Evolutionary conservation across 2,113 vertebrate species (phyloP), one percentile per base, ranked within the genome.

Genomic region (Bombycilla garrulus): DNA sequence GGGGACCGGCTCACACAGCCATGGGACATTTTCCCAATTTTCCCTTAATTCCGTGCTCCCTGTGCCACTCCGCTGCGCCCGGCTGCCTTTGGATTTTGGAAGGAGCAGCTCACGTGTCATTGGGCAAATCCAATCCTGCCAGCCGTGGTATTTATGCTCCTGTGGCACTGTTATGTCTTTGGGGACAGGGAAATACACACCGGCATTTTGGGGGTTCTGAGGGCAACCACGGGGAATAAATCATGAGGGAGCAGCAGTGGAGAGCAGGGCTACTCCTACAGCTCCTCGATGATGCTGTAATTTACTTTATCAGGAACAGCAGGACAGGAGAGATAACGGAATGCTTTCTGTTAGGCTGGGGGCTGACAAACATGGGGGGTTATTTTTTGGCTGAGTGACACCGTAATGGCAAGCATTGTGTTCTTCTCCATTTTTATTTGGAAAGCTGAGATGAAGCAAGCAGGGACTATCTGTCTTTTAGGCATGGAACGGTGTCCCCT

Each of bases 311-410:
- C 69, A 12, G 88, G 72, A 86, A 1, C 86, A 96, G 95, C 86
- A 93, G 88, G 86, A 67, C 80, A 66, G 36, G 40, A 72, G 86
- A 95, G 91, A 86, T 69, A 93, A 85, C 36, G 17, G 81, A 56
- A 61, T 33, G 71, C 31, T 84, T 84, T 86, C 86, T 60, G 19
- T 11, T 5, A 5, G 36, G 54, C 22, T 29, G 42, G 51, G 69
- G 67, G 25, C 61, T 53, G 87, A 26, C 57, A 58, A 38, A 24
- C n/a, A 11, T 16, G 16, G 66, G 48, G 44, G 5, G 56, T 80
- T 74, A 29, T 85, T 92, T 88, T 92, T 84, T 92, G 88, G 47
- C 62, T 88, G 90, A 82, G 79, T 85, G 74, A 91, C 83, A 58
- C 19, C 0, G 2, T 89, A 78, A 86, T 69, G 65, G 65, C 42